A percentile compares a stretch with the other conserved stretches of the same genome.
These are phyloP conservation scores for Diachasma alloeum DNA, from an alignment of 1,140 invertebrate genomes.

Conservation along the genomic window DNA sequence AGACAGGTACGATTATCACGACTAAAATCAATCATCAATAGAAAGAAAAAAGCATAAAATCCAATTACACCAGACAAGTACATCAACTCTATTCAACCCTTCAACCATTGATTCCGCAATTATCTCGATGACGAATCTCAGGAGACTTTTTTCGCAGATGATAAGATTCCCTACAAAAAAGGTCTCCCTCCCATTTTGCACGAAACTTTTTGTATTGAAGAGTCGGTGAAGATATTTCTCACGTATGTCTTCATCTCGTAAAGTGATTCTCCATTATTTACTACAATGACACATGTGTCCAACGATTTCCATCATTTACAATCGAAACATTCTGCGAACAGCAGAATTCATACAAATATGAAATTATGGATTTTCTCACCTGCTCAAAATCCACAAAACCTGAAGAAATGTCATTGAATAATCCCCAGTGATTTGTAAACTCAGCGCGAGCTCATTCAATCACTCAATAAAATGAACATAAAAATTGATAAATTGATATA, in stretches of 20 bases:
- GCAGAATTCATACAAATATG: too few relatives aligned
- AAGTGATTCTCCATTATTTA: too few relatives aligned
- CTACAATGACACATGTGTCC: too few relatives aligned
- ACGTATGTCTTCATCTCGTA: too few relatives aligned
- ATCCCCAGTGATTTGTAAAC: not conserved
- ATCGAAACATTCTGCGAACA: too few relatives aligned
- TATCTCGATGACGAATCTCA: not conserved
- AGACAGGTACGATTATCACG: not conserved
- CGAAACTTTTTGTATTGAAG: too few relatives aligned
- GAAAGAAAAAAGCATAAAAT: not conserved
- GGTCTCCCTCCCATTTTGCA: too few relatives aligned
- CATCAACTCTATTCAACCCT: not conserved
- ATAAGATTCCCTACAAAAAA: too few relatives aligned
- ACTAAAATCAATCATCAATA: not conserved
- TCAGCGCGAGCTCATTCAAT: slow-evolving; percentile 32
- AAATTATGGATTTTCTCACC: too few relatives aligned
- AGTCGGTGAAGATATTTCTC: too few relatives aligned
- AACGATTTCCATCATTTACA: too few relatives aligned
- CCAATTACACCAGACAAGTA: not conserved
- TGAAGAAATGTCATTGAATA: not conserved
- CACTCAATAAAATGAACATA: slow-evolving; percentile 28
- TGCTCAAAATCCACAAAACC: not conserved
- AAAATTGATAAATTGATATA: slow-evolving; percentile 14
- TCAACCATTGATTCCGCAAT: not conserved
- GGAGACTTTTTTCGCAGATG: too few relatives aligned